Conservation (phyloP, 1,140 invertebrate species). For the Triops longicaudatus region DNA sequence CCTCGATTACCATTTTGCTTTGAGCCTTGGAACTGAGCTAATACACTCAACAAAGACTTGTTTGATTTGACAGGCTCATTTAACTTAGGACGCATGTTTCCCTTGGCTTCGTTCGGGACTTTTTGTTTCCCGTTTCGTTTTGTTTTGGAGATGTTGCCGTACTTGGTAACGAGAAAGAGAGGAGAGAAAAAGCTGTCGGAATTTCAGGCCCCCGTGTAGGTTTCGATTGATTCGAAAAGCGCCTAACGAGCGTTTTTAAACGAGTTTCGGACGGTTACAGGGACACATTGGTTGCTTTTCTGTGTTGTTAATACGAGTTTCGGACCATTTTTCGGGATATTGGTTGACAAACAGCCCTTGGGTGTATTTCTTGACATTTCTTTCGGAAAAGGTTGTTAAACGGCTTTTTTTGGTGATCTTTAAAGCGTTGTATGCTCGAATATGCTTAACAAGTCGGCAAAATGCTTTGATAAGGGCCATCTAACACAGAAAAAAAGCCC, state of each 20-base stretch:
- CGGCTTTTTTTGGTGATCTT: too few relatives aligned
- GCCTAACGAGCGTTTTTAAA: too few relatives aligned
- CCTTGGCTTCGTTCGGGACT: too few relatives aligned
- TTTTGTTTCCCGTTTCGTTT: too few relatives aligned
- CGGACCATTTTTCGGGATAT: background rate
- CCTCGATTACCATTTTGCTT: too few relatives aligned
- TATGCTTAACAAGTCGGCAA: background rate
- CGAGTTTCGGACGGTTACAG: too few relatives aligned
- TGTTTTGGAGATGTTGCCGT: too few relatives aligned
- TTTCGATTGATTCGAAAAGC: background rate
- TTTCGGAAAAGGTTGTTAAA: too few relatives aligned
- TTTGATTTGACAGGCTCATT: background rate
- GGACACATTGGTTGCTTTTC: too few relatives aligned
- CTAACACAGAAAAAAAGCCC: background rate
- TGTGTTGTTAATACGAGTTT: too few relatives aligned
- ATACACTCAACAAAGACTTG: background rate
- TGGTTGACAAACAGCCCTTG: background rate
- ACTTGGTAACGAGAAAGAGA: too few relatives aligned
- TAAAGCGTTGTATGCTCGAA: too few relatives aligned
- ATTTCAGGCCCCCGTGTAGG: background rate
- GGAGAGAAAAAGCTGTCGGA: background rate
- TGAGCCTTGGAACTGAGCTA: background rate
- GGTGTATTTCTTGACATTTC: conserved; percentile 2
- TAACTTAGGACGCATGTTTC: background rate
- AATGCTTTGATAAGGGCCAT: background rate